Evolutionary conservation across 2,113 vertebrate species (phyloP).

Genomic region (Salvelinus sp.): DNA sequence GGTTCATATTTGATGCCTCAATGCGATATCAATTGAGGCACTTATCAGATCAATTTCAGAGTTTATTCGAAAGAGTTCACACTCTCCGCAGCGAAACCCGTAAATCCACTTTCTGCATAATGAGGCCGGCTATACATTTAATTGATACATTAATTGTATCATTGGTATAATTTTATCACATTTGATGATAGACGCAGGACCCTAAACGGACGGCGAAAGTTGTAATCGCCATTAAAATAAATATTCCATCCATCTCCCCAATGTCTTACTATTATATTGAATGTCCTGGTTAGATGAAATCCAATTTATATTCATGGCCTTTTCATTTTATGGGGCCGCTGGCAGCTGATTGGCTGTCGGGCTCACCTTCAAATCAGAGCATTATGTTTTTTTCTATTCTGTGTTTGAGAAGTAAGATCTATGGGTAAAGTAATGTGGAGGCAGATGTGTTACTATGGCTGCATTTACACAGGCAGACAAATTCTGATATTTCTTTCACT

Average conservation of each 20-base stretch:
- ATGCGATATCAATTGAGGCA: slow-evolving; percentile 10
- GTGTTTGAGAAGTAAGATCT: slow-evolving; percentile 3
- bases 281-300: slow-evolving; percentile 46
- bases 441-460: neutral
- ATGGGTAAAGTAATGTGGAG: slow-evolving; percentile 1
- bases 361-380: slow-evolving; percentile 41
- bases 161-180: neutral
- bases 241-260: slow-evolving; percentile 23
- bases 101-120: slow-evolving; percentile 27
- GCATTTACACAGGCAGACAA: no score
- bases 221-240: slow-evolving; percentile 55
- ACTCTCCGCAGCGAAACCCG: neutral
- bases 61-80: slow-evolving; percentile 20
- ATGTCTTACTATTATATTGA: slow-evolving; percentile 33
- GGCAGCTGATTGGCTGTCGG: slow-evolving; percentile 38
- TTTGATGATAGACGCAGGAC: slow-evolving; percentile 24
- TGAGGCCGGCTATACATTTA: slow-evolving; percentile 22
- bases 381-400: slow-evolving; percentile 3
- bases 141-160: slow-evolving; percentile 24
- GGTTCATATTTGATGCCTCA: slow-evolving; percentile 24
- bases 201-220: slow-evolving; percentile 21
- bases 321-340: slow-evolving; percentile 42
- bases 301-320: slow-evolving; percentile 59
- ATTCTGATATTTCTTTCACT: no score
- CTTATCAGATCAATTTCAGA: slow-evolving; percentile 38